Percentiles rank a stretch among this genome's conserved stretches.
These are phyloP conservation scores for Scatophagus argus DNA, from an alignment of 2,113 vertebrate genomes.

Conservation along the genomic window DNA sequence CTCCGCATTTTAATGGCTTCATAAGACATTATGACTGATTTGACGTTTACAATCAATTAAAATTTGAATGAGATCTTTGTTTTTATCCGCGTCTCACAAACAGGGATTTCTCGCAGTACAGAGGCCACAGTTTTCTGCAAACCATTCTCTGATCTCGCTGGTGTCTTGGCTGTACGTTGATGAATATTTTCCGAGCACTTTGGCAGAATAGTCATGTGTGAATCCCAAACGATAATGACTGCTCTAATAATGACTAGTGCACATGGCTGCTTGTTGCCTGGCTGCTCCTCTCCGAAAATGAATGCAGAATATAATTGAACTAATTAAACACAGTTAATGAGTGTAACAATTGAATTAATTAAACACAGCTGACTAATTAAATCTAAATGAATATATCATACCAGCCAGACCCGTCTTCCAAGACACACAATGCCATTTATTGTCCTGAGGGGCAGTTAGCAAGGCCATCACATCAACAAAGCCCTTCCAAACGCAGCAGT, in stretches of 20 bases:
- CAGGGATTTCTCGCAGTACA: background rate
- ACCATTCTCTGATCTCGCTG: background rate
- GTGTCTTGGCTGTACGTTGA: slow-evolving; percentile 8
- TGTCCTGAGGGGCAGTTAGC: slow-evolving; percentile 22
- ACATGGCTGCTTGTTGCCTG: slow-evolving; percentile 37
- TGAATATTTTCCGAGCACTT: slow-evolving; percentile 32
- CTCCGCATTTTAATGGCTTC: slow-evolving; percentile 45
- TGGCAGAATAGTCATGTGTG: slow-evolving; percentile 35
- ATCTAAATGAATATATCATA: slow-evolving; percentile 67
- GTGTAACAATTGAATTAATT: slow-evolving; percentile 71
- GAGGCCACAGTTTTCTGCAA: background rate
- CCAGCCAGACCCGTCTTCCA: slow-evolving; percentile 30
- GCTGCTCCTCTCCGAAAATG: slow-evolving; percentile 36
- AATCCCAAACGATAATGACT: slow-evolving; percentile 49
- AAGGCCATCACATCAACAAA: background rate
- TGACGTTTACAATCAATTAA: slow-evolving; percentile 28
- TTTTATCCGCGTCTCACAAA: background rate
- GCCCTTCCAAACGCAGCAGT: background rate
- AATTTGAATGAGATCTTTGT: slow-evolving; percentile 27
- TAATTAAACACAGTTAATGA: slow-evolving; percentile 71
- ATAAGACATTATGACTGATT: slow-evolving; percentile 35
- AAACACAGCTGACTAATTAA: slow-evolving; percentile 68
- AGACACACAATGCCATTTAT: slow-evolving; percentile 23
- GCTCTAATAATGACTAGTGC: slow-evolving; percentile 60
- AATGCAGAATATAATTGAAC: slow-evolving; percentile 64